Conservation (phyloP, 2,113 vertebrate species). For the Daubentonia madagascariensis region DNA sequence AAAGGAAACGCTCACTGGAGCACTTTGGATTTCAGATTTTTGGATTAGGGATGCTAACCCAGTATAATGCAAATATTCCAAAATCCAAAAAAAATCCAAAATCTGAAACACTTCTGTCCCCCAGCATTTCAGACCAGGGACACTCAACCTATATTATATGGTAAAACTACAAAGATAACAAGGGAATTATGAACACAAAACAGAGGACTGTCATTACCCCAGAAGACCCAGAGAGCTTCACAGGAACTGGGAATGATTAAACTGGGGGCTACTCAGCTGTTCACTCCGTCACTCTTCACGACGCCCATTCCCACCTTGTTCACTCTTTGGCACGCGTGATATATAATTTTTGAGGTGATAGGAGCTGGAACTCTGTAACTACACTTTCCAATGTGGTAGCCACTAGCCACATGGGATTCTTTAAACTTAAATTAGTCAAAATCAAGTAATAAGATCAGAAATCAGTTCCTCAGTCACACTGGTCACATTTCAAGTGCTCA, state of each 20-base stretch:
- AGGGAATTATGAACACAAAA: no score
- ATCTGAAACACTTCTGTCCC: not conserved
- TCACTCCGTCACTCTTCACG: not conserved
- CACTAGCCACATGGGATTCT: not conserved
- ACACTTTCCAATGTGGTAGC: not conserved
- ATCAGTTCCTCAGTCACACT: not conserved
- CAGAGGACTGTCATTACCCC: not conserved
- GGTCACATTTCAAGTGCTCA: not conserved
- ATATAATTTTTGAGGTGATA: not conserved
- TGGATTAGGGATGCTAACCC: not conserved
- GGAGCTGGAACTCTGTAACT: not conserved
- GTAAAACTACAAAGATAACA: not conserved
- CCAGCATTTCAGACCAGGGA: not conserved
- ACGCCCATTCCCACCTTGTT: accelerated
- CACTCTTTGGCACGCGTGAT: no score
- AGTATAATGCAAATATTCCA: not conserved
- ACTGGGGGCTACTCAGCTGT: accelerated
- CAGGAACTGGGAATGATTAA: not conserved
- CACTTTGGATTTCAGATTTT: not conserved
- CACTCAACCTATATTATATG: not conserved
- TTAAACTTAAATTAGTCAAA: not conserved
- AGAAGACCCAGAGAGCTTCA: not conserved
- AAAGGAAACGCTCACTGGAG: not conserved
- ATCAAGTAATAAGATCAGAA: not conserved
- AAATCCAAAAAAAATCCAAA: not conserved